phyloP scores from a whole-genome alignment of 2,888 invertebrate genomes.

The Clusia tigrina region DNA sequence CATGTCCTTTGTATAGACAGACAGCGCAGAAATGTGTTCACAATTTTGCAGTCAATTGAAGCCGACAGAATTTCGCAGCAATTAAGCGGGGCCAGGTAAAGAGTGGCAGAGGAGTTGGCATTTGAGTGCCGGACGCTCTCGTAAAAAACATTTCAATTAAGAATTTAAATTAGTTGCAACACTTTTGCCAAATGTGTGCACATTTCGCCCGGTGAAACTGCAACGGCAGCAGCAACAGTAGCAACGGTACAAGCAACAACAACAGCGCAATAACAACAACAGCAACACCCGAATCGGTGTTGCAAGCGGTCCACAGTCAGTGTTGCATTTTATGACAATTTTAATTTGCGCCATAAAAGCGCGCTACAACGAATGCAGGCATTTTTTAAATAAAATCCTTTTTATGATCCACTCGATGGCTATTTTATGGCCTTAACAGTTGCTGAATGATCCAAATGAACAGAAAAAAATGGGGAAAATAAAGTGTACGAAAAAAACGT shows the following conservation, averaged over 20 bases:
- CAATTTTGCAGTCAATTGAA: slow-evolving; percentile 49
- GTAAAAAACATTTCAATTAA: slow-evolving; percentile 59
- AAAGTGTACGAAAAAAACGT: no score
- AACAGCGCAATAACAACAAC: no score
- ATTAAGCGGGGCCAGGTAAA: slow-evolving; percentile 54
- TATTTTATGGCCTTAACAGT: slow-evolving; percentile 38
- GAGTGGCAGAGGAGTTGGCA: slow-evolving; percentile 30
- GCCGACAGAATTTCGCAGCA: slow-evolving; percentile 39
- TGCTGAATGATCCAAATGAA: slow-evolving; percentile 10
- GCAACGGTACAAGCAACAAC: no score
- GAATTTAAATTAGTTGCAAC: slow-evolving; percentile 58
- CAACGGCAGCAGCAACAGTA: not conserved
- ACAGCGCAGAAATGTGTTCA: not conserved
- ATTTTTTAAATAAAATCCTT: slow-evolving; percentile 44
- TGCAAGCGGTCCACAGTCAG: slow-evolving; percentile 18
- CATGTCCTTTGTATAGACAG: slow-evolving; percentile 15
- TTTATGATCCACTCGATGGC: not conserved
- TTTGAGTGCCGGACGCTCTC: slow-evolving; percentile 32
- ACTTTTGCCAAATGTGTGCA: slow-evolving; percentile 39
- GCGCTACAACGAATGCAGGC: slow-evolving; percentile 52
- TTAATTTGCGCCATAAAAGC: slow-evolving; percentile 55
- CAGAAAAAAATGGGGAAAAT: slow-evolving; percentile 4
- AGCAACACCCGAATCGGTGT: no score
- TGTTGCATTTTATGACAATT: slow-evolving; percentile 56
- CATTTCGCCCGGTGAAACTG: slow-evolving; percentile 18